Conservation (phyloP, 1,140 invertebrate species). For the Thrips palmi region DNA sequence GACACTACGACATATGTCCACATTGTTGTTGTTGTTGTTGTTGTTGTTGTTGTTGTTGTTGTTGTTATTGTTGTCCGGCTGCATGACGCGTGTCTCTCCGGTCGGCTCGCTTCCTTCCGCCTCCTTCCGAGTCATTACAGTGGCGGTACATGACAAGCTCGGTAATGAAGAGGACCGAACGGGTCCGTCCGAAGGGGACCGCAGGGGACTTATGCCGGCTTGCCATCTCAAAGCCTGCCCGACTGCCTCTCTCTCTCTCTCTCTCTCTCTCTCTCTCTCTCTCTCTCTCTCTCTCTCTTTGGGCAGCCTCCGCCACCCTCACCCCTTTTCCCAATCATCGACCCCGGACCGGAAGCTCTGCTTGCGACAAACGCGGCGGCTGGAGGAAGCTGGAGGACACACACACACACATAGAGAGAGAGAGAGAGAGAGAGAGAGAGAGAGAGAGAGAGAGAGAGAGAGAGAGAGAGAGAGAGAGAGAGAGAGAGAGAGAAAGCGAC, state of each 20-base stretch:
- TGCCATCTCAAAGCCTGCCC: too few relatives aligned
- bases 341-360: background rate
- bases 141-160: too few relatives aligned
- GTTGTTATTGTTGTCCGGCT: too few relatives aligned
- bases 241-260: background rate
- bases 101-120: too few relatives aligned
- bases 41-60: too few relatives aligned
- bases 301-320: background rate
- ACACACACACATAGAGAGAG: constrained; percentile 2
- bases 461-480: background rate
- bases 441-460: constrained; percentile 1
- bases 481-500: background rate
- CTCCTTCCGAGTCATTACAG: too few relatives aligned
- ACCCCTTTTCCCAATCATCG: background rate
- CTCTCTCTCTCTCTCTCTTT: constrained; percentile 1
- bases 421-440: background rate
- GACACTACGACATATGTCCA: too few relatives aligned
- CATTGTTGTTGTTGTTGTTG: too few relatives aligned
- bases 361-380: background rate
- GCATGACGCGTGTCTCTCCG: too few relatives aligned
- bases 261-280: constrained; percentile 4
- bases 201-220: too few relatives aligned
- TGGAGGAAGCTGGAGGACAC: background rate
- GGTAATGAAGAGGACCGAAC: too few relatives aligned
- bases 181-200: too few relatives aligned